Conservation (phyloP, 92 coral and sea anemone species). For the Parazoanthus darwini region DNA sequence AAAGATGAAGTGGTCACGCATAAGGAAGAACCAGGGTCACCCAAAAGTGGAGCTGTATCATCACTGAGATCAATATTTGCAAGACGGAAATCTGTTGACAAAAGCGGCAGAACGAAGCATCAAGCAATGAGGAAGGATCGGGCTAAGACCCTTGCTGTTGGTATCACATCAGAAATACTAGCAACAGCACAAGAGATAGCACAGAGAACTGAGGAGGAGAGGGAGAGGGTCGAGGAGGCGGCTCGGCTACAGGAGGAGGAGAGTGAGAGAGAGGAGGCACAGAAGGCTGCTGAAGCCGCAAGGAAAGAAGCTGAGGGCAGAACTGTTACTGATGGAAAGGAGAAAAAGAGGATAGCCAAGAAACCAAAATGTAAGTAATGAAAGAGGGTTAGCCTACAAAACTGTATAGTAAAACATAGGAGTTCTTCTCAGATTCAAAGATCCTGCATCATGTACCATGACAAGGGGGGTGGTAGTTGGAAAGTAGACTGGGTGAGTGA, state of each 20-base stretch:
- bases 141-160: constrained; percentile 76
- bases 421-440: too few species aligned
- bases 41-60: constrained; percentile 61
- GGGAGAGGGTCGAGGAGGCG: constrained; percentile 23
- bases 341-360: constrained; percentile 37
- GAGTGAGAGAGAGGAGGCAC: constrained; percentile 44
- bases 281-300: constrained; percentile 29
- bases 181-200: constrained; percentile 59
- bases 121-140: constrained; percentile 51
- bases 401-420: too few species aligned
- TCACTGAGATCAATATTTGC: constrained; percentile 49
- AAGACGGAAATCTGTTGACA: constrained; percentile 40
- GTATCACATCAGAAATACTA: constrained; percentile 65
- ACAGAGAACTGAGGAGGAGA: constrained; percentile 47
- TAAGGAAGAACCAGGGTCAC: neutral
- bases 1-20: neutral
- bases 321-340: constrained; percentile 45
- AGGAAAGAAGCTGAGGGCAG: neutral
- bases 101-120: constrained; percentile 43
- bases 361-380: constrained; percentile 43
- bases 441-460: too few species aligned
- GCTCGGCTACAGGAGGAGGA: constrained; percentile 27
- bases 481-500: too few species aligned
- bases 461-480: too few species aligned
- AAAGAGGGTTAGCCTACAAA: too few species aligned